phyloP scores from a whole-genome alignment of 2,797 vertebrate genomes.

The Amblyraja radiata region DNA sequence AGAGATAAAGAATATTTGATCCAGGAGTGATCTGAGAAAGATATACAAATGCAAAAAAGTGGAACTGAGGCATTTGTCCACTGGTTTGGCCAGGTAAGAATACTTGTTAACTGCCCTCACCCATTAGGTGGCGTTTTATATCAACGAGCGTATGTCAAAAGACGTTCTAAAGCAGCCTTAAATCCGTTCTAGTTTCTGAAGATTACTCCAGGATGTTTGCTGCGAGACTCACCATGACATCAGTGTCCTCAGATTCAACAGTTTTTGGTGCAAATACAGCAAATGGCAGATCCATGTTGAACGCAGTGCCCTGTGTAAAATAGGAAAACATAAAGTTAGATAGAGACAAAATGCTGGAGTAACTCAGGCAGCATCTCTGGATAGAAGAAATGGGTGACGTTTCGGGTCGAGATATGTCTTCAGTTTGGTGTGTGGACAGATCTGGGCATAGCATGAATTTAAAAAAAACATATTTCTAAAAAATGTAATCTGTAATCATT shows the following conservation, averaged over 20 bases:
- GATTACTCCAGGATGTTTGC: background rate
- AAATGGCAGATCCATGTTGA: constrained; percentile 90
- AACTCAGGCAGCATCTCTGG: no score
- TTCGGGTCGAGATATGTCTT: no score
- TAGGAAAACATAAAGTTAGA: background rate
- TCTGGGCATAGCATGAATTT: background rate
- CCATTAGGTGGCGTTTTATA: background rate
- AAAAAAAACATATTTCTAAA: background rate
- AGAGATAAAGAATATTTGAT: background rate
- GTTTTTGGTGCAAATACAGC: constrained; percentile 86
- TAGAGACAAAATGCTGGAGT: no score
- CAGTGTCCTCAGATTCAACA: constrained; percentile 78
- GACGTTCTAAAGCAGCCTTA: background rate
- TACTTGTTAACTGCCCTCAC: background rate
- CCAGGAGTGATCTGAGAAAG: background rate
- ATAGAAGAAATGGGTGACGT: no score
- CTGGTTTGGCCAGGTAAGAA: background rate
- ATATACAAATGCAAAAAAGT: no score
- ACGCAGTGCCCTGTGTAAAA: constrained; percentile 69
- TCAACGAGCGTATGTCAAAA: background rate
- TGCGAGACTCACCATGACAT: constrained; percentile 77
- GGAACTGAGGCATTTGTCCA: background rate
- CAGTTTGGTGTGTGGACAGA: background rate
- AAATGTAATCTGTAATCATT: background rate
- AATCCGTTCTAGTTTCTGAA: background rate